phyloP scores from a whole-genome alignment of 2,113 vertebrate genomes.

The Haemorhous mexicanus region DNA sequence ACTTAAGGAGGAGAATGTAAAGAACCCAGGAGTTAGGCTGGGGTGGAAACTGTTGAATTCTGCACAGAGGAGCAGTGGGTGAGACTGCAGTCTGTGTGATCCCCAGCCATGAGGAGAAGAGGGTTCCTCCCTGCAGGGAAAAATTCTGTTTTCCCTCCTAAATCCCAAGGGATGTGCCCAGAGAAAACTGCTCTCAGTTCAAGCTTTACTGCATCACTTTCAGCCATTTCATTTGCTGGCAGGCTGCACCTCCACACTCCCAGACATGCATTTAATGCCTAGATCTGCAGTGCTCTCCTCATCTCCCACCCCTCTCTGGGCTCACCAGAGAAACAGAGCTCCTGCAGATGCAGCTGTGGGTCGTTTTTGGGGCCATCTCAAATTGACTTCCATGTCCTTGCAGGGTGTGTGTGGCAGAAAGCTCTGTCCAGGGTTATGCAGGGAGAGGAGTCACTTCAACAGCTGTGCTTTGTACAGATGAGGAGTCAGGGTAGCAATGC shows the following conservation, averaged over 20 bases:
- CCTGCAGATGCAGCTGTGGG: not conserved
- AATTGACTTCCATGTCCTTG: fast-evolving
- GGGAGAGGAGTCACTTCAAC: not conserved
- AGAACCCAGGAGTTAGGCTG: not conserved
- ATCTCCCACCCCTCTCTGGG: not conserved
- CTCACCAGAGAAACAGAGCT: not conserved
- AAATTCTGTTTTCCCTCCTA: not conserved
- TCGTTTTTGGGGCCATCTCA: not conserved
- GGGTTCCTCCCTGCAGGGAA: not conserved
- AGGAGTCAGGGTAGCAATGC: not conserved
- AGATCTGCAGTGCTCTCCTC: not conserved
- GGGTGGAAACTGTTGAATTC: not conserved
- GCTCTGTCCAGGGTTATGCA: not conserved
- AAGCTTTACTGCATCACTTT: not conserved
- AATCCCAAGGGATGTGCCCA: not conserved
- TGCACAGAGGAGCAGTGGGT: too few species aligned
- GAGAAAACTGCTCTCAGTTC: not conserved
- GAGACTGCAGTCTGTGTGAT: not conserved
- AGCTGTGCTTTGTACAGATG: not conserved
- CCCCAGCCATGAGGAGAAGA: not conserved
- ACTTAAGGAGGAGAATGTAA: not conserved
- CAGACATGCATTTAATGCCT: fast-evolving
- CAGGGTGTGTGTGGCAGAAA: not conserved
- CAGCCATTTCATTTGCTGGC: not conserved
- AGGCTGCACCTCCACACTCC: fast-evolving